These are phyloP conservation scores for Megaceryle maxima DNA, from an alignment of 2,113 vertebrate genomes.

Conservation along the genomic window DNA sequence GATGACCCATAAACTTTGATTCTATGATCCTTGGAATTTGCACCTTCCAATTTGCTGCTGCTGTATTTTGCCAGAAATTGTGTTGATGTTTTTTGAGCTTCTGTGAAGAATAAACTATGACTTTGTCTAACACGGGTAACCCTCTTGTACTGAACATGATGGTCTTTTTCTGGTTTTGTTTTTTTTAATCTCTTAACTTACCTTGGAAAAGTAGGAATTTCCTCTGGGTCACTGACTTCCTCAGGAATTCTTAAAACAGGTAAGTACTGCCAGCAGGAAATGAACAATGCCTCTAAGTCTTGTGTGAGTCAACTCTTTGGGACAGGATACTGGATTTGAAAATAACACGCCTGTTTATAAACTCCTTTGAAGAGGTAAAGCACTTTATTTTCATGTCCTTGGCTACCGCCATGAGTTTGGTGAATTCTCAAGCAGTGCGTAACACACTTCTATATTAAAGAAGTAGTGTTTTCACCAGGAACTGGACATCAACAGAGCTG, in stretches of 20 bases:
- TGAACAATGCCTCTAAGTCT: background rate
- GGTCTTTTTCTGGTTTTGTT: background rate
- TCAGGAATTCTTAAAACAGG: background rate
- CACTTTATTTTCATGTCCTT: background rate
- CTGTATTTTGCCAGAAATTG: background rate
- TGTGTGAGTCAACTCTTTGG: background rate
- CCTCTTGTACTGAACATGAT: background rate
- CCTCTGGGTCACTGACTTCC: background rate
- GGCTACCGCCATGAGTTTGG: fast-evolving
- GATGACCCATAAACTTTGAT: background rate
- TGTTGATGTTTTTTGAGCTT: background rate
- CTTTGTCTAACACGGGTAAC: background rate
- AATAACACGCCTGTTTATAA: background rate
- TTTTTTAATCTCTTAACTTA: background rate
- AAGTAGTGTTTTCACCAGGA: background rate
- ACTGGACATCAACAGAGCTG: background rate
- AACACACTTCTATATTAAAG: background rate
- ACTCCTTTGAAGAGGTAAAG: background rate
- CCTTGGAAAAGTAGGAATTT: background rate
- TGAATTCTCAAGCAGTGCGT: background rate
- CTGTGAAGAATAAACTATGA: background rate
- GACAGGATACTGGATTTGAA: background rate
- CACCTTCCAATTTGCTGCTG: background rate
- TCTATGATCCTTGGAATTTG: background rate
- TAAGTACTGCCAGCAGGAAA: background rate